Evolutionary conservation across 2,797 vertebrate species (phyloP).

Genomic region (Carduelis carduelis): DNA sequence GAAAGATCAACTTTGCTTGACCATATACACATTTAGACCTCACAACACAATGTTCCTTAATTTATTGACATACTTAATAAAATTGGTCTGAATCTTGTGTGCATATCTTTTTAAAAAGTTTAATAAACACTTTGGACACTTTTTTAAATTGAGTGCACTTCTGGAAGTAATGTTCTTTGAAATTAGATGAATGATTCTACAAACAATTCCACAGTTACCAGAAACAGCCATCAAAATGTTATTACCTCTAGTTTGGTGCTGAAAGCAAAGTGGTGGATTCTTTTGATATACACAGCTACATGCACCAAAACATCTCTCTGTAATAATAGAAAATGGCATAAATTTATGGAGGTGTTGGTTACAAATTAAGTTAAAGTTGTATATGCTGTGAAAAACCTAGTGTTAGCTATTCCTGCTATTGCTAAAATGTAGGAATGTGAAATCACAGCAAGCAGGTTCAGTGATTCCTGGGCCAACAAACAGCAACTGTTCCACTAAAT

Average conservation of each 20-base stretch:
- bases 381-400: background rate
- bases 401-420: background rate
- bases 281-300: background rate
- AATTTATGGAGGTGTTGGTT: background rate
- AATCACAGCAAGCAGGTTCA: background rate
- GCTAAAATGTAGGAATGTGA: background rate
- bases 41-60: background rate
- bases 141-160: background rate
- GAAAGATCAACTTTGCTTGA: background rate
- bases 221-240: background rate
- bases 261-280: background rate
- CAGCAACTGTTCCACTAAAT: background rate
- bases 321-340: background rate
- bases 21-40: background rate
- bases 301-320: background rate
- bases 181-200: constrained; percentile 7
- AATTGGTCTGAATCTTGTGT: background rate
- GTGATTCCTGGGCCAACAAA: background rate
- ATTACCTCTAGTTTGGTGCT: background rate
- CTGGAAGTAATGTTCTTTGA: background rate
- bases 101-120: background rate
- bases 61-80: background rate
- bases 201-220: constrained; percentile 16
- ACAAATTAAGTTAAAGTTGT: background rate
- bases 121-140: background rate